Evolutionary conservation across 2,113 vertebrate genomes (phyloP).

Genomic region (Oenanthe melanoleuca): DNA sequence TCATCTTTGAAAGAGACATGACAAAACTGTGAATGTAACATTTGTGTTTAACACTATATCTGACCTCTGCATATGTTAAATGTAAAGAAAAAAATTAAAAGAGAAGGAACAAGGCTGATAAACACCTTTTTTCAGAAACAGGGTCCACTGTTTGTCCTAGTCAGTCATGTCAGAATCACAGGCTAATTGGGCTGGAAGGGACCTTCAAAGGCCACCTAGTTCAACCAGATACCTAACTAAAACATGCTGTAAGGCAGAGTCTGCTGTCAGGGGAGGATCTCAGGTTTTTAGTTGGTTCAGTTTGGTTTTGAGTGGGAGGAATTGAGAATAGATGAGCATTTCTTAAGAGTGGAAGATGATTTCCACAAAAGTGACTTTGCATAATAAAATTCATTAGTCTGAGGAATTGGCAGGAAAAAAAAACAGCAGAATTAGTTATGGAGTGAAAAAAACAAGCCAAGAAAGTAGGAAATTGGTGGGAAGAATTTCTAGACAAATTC

Average conservation of each 20-base stretch:
- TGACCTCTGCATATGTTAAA: neutral
- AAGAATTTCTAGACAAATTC: neutral
- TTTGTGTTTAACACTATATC: neutral
- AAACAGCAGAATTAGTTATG: neutral
- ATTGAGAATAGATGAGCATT: neutral
- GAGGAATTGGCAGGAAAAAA: neutral
- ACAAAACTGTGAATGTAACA: fast-evolving
- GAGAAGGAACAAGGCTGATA: neutral
- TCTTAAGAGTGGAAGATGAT: neutral
- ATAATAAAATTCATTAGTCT: neutral
- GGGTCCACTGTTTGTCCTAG: neutral
- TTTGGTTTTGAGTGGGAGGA: neutral
- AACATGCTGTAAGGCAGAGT: neutral
- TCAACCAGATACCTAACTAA: neutral
- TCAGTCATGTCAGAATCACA: neutral
- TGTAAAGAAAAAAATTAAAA: neutral
- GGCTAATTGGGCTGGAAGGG: neutral
- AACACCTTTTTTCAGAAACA: neutral
- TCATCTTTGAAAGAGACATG: neutral
- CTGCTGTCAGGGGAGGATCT: neutral
- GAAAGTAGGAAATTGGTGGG: neutral
- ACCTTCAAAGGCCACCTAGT: neutral
- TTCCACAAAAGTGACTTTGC: neutral
- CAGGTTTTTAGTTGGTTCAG: neutral
- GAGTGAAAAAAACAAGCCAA: neutral